Conservation (phyloP, 2,888 invertebrate genomes). For the Tiphia femorata region DNA sequence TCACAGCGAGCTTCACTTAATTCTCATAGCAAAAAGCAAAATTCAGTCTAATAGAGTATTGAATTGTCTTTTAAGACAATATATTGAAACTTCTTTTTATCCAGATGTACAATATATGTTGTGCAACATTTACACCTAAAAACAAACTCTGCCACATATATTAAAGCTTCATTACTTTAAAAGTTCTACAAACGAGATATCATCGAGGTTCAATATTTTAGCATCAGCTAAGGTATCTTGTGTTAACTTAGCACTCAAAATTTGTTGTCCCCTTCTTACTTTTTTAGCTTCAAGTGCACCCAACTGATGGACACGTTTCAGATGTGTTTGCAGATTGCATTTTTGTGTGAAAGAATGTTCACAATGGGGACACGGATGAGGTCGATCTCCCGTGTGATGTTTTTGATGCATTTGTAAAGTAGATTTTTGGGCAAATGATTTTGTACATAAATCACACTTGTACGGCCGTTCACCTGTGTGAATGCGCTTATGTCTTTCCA, state of each 20-base stretch:
- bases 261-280: conserved; percentile 42
- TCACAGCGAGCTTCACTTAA: conserved; percentile 14
- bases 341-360: conserved; percentile 74
- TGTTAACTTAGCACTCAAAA: conserved; percentile 42
- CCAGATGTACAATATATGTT: too few relatives aligned
- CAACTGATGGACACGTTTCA: conserved; percentile 69
- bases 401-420: conserved; percentile 74
- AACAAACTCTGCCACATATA: neutral
- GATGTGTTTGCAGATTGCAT: conserved; percentile 74
- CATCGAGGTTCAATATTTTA: conserved; percentile 53
- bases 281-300: conserved; percentile 48
- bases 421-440: conserved; percentile 74
- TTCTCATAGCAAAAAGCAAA: conserved; percentile 10
- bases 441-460: conserved; percentile 72
- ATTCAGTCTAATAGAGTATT: conserved; percentile 18
- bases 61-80: conserved; percentile 5
- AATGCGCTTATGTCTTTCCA: conserved; percentile 71
- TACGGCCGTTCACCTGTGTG: conserved; percentile 75
- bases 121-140: too few relatives aligned
- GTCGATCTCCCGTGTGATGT: conserved; percentile 73
- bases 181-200: conserved; percentile 57
- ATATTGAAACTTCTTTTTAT: too few relatives aligned
- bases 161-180: conserved; percentile 37
- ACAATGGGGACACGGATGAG: conserved; percentile 73
- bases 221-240: conserved; percentile 43